phyloP scores from a whole-genome alignment of 2,113 vertebrate species.

The Anguilla rostrata region DNA sequence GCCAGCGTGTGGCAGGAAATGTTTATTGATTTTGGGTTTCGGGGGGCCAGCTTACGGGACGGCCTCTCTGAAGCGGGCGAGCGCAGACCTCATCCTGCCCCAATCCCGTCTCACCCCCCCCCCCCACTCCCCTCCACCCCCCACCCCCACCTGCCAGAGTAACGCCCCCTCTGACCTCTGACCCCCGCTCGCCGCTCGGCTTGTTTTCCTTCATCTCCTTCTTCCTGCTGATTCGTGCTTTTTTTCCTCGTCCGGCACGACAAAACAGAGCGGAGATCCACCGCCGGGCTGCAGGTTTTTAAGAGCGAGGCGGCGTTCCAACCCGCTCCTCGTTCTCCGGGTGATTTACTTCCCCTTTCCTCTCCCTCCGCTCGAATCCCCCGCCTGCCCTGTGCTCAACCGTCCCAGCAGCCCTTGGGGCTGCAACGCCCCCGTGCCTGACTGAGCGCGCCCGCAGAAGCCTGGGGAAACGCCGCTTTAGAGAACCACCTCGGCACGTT shows the following conservation, averaged over 20 bases:
- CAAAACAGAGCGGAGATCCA: no score
- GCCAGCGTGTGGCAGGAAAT: constrained; percentile 16
- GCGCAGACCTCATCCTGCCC: not conserved
- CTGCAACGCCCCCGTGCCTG: no score
- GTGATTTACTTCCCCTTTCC: no score
- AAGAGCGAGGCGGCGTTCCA: no score
- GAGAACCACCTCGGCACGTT: no score
- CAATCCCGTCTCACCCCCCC: not conserved
- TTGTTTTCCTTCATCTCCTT: not conserved
- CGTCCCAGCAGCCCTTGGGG: no score
- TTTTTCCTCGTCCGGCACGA: not conserved
- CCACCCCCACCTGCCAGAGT: not conserved
- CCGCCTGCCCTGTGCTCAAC: no score
- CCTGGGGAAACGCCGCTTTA: no score
- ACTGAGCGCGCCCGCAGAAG: no score
- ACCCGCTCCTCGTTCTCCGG: no score
- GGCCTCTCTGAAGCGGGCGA: not conserved
- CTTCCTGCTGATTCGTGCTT: not conserved
- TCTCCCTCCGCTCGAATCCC: no score
- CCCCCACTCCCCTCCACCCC: not conserved
- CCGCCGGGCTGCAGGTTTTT: no score
- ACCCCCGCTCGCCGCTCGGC: not conserved
- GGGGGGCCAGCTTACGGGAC: not conserved
- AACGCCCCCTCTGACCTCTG: not conserved
- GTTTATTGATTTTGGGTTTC: constrained; percentile 24